Base-by-base conservation (phyloP, 2,888 invertebrate species). In the Uropetala carovei region DNA sequence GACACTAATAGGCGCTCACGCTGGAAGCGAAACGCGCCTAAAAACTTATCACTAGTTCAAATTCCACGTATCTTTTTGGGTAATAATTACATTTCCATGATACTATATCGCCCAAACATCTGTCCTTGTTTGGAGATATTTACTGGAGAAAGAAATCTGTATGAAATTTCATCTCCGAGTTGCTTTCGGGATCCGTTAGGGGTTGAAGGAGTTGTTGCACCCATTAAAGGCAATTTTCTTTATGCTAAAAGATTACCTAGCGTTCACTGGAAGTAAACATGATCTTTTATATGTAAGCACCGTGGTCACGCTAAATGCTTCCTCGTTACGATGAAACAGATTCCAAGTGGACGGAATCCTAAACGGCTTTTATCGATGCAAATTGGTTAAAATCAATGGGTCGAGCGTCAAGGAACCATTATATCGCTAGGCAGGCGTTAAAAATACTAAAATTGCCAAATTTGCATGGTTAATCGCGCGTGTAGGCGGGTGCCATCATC, bases 281-380 rank as follows among this genome's bases (percentile, higher is more conserved):
- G 75, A 75, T 75, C 75, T 75, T 75, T 75, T 75, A 75, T 27
- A 75, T 10, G 22, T 75, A 75, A 75, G 75, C 75, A 75, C 75
- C 75, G 9, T 75, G 22, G 22, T 75, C 75, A 8, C 10, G 27
- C 75, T 75, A 75, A 75, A 75, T 75, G 13, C 13, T 27, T 75
- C 22, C 13, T 27, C 22, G 7, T 75, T 75, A 27, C 22, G 13
- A 75, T 75, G 22, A 22, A 7, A 18, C 75, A 75, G 75, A 22
- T 22, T n/a, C 75, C n/a, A 18, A 75, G 27, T 22, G 22, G 27
- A 27, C 75, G 75, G 75, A 75, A 75, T 75, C 22, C 27, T 5
- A 22, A 27, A 27, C 27, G 27, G 75, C 22, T 75, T 75, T 75
- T 75, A 75, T 75, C 27, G 75, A 75, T 75, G 75, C 75, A 75